These are phyloP conservation scores for Pomatorhinus ruficollis DNA, from an alignment of 2,113 vertebrate species.

Conservation along the genomic window DNA sequence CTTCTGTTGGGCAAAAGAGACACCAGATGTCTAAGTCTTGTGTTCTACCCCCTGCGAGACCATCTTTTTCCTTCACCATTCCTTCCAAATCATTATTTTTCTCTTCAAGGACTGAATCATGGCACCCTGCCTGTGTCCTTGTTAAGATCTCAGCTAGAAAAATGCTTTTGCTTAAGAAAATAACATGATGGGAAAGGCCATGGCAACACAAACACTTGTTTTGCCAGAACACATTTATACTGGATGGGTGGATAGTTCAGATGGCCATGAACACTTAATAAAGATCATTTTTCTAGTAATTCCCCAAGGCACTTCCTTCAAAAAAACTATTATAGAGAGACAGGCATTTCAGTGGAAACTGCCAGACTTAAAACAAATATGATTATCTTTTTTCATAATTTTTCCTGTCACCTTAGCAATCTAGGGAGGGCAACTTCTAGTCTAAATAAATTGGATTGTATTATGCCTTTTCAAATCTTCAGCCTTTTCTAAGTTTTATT, in stretches of 20 bases:
- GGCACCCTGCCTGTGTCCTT: constrained; percentile 42
- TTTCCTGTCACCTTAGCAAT: constrained; percentile 29
- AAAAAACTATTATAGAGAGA: constrained; percentile 30
- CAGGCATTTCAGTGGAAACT: constrained; percentile 22
- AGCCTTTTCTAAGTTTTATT: constrained; percentile 6
- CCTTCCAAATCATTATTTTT: constrained; percentile 22
- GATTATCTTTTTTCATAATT: background rate
- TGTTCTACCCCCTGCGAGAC: background rate
- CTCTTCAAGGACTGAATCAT: constrained; percentile 43
- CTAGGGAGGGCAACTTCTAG: background rate
- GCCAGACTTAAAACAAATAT: constrained; percentile 12
- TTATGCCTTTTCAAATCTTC: background rate
- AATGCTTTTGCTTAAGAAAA: constrained; percentile 73
- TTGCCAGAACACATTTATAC: constrained; percentile 71
- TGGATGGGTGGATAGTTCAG: constrained; percentile 59
- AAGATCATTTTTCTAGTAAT: constrained; percentile 69
- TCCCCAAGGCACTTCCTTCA: constrained; percentile 43
- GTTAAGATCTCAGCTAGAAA: constrained; percentile 58
- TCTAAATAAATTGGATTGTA: background rate
- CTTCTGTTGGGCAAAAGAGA: constrained; percentile 13
- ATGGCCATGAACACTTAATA: constrained; percentile 64
- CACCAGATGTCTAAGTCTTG: background rate
- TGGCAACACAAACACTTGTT: constrained; percentile 72
- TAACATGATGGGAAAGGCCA: constrained; percentile 69
- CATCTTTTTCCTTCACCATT: background rate